Conservation (phyloP, 2,113 vertebrate genomes). For the Parotia lawesii region DNA sequence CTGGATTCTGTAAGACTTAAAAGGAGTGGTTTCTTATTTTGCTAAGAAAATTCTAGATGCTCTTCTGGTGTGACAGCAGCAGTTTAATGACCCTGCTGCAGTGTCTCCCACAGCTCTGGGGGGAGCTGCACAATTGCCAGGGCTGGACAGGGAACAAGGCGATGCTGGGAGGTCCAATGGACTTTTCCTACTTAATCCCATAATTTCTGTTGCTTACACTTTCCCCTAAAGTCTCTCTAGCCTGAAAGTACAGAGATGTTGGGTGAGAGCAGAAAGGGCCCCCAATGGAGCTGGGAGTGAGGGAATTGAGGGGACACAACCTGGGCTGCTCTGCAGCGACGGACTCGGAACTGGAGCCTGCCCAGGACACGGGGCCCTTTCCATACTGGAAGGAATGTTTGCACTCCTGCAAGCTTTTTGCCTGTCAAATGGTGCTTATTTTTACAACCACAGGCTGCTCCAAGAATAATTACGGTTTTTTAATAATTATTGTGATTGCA, state of each 20-base stretch:
- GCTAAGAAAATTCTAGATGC: neutral
- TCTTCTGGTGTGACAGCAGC: neutral
- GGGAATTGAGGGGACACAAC: fast-evolving
- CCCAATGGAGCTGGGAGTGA: neutral
- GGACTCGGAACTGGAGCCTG: neutral
- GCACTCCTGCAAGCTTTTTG: neutral
- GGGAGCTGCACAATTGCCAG: neutral
- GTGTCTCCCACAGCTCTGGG: neutral
- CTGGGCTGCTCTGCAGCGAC: fast-evolving
- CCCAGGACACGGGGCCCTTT: neutral
- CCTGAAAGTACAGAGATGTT: neutral
- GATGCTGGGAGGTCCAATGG: neutral
- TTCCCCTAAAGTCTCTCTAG: neutral
- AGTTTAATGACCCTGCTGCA: neutral
- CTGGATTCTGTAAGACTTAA: neutral
- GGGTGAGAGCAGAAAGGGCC: neutral
- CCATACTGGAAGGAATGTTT: neutral
- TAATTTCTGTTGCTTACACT: neutral
- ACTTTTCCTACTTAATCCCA: neutral
- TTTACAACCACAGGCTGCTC: neutral
- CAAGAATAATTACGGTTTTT: conserved; percentile 45
- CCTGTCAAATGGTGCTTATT: neutral
- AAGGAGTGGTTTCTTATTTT: neutral
- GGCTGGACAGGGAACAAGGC: neutral
- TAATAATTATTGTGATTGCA: conserved; percentile 45